Conservation (phyloP, 2,113 vertebrate genomes). For the Heliornis fulica region DNA sequence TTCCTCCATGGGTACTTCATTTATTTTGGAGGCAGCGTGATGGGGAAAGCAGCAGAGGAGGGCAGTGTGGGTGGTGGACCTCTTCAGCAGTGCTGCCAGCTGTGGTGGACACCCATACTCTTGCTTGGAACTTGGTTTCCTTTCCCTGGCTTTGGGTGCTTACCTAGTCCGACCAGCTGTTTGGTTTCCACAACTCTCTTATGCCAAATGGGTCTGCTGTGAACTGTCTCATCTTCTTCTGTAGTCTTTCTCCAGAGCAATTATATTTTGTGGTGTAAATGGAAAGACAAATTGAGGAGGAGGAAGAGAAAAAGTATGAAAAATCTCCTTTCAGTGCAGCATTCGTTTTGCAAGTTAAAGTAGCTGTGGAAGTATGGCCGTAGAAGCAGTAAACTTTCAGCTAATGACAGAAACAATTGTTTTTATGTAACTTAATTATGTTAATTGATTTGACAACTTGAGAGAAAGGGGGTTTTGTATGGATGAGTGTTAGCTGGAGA, state of each 20-base stretch:
- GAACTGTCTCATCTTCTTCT: neutral
- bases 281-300: neutral
- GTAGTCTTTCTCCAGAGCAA: neutral
- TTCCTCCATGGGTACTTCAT: neutral
- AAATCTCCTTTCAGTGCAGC: neutral
- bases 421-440: conserved; percentile 49
- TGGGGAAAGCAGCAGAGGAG: neutral
- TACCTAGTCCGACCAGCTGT: neutral
- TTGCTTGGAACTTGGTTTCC: neutral
- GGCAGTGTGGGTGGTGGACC: neutral
- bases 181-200: neutral
- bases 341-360: neutral
- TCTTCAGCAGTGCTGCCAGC: neutral
- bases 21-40: neutral
- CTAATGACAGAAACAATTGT: conserved; percentile 24
- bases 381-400: neutral
- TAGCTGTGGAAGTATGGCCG: neutral
- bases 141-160: neutral
- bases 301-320: neutral
- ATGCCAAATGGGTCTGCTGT: fast-evolving
- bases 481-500: conserved; percentile 44
- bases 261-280: neutral
- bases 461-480: neutral
- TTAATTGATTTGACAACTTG: conserved; percentile 50
- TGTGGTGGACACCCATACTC: fast-evolving